phyloP scores from a whole-genome alignment of 2,888 invertebrate species.

The Cepaea hortensis region DNA sequence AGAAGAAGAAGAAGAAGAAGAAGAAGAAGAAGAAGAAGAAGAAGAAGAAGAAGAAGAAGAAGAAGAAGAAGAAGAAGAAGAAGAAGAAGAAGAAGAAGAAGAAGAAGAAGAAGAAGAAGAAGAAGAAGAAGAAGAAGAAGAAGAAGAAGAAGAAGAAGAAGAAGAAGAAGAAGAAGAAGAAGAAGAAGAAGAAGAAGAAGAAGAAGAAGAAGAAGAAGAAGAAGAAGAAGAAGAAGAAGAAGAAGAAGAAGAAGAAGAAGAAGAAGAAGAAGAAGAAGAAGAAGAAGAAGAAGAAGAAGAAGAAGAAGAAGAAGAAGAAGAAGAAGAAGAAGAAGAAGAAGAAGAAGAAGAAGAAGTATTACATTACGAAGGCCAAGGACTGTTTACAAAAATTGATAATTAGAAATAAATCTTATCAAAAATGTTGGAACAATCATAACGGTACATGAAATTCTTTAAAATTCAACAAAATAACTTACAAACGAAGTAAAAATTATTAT shows the following conservation, averaged over 20 bases:
- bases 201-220: constrained; percentile 16
- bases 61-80: not conserved
- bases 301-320: not conserved
- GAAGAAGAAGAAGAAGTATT: too few relatives aligned
- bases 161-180: not conserved
- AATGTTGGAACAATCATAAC: too few relatives aligned
- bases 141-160: too few relatives aligned
- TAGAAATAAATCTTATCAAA: too few relatives aligned
- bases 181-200: not conserved
- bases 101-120: not conserved
- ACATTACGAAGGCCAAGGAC: too few relatives aligned
- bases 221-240: constrained; percentile 11
- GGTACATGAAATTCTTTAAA: too few relatives aligned
- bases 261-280: not conserved
- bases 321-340: too few relatives aligned
- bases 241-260: constrained; percentile 5
- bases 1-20: not conserved
- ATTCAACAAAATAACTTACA: too few relatives aligned
- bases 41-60: not conserved
- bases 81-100: not conserved
- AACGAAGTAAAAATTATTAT: too few relatives aligned
- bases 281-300: not conserved
- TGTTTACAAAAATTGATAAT: too few relatives aligned
- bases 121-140: not conserved
- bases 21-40: not conserved